Evolutionary conservation across 2,888 invertebrate species (phyloP).

Genomic region (Eupeodes luniger): DNA sequence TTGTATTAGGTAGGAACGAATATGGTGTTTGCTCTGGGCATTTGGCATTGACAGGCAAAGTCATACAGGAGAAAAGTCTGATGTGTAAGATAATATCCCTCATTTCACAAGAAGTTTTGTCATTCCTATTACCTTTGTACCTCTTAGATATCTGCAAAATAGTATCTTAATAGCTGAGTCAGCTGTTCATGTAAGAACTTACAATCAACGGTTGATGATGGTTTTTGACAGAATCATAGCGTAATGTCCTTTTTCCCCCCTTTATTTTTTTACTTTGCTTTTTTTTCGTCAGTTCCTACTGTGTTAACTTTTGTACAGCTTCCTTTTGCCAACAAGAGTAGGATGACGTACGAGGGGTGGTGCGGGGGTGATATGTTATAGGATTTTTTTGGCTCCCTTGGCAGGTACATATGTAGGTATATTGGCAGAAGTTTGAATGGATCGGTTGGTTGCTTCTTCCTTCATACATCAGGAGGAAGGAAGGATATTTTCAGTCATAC

Average conservation of each 20-base stretch:
- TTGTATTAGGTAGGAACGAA: neutral
- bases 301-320: conserved; percentile 6
- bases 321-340: no score
- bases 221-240: conserved; percentile 69
- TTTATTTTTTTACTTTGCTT: neutral
- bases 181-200: conserved; percentile 65
- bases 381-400: no score
- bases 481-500: conserved; percentile 42
- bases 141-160: conserved; percentile 64
- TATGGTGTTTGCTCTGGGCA: conserved; percentile 28
- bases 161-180: conserved; percentile 73
- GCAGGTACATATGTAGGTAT: conserved; percentile 39
- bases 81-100: conserved; percentile 68
- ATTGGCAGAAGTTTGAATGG: conserved; percentile 26
- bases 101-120: conserved; percentile 66
- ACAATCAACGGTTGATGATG: conserved; percentile 70
- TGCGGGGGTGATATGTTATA: no score
- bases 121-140: conserved; percentile 60
- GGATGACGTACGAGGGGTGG: no score
- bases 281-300: neutral
- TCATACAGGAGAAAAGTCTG: conserved; percentile 41
- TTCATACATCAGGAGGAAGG: neutral
- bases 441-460: conserved; percentile 33
- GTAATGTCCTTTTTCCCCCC: conserved; percentile 47
- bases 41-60: neutral